Evolutionary conservation across 2,888 invertebrate species (phyloP).

Genomic region (Acronicta alni): DNA sequence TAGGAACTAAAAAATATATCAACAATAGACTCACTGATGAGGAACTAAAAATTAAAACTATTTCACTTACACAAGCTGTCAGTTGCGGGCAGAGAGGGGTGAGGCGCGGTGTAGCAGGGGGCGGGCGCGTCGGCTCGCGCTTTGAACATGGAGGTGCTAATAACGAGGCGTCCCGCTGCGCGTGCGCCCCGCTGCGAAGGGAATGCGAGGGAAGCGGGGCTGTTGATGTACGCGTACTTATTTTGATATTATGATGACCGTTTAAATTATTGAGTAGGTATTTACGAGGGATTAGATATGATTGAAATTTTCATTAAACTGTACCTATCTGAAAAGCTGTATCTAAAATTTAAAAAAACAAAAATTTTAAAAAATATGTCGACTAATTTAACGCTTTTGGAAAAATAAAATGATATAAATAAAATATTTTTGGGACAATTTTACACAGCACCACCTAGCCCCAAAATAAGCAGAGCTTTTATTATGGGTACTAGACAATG

Average conservation of each 20-base stretch:
- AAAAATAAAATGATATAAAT: too few species aligned
- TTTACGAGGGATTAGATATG: background rate
- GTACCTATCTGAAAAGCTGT: background rate
- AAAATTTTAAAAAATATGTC: too few species aligned
- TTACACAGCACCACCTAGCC: too few species aligned
- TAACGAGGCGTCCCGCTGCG: slow-evolving; percentile 85
- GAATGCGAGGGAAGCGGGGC: slow-evolving; percentile 65
- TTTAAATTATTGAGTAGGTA: slow-evolving; percentile 1
- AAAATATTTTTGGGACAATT: too few species aligned
- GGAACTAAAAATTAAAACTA: slow-evolving; percentile 67
- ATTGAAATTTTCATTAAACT: too few species aligned
- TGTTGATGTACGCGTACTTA: slow-evolving; percentile 30
- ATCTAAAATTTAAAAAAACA: too few species aligned
- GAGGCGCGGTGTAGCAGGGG: slow-evolving; percentile 42
- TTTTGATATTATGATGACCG: slow-evolving; percentile 33
- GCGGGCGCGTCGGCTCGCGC: slow-evolving; percentile 57
- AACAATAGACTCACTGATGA: slow-evolving; percentile 45
- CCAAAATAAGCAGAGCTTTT: too few species aligned
- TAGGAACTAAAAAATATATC: slow-evolving; percentile 1
- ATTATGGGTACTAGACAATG: too few species aligned
- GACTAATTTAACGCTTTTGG: too few species aligned
- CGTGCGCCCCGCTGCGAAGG: slow-evolving; percentile 78
- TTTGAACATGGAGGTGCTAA: slow-evolving; percentile 86
- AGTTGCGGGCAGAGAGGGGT: slow-evolving; percentile 56
- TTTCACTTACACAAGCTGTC: slow-evolving; percentile 80